These are phyloP conservation scores for Sebastes wilsoni DNA, from an alignment of 2,797 vertebrate genomes.

Conservation along the genomic window DNA sequence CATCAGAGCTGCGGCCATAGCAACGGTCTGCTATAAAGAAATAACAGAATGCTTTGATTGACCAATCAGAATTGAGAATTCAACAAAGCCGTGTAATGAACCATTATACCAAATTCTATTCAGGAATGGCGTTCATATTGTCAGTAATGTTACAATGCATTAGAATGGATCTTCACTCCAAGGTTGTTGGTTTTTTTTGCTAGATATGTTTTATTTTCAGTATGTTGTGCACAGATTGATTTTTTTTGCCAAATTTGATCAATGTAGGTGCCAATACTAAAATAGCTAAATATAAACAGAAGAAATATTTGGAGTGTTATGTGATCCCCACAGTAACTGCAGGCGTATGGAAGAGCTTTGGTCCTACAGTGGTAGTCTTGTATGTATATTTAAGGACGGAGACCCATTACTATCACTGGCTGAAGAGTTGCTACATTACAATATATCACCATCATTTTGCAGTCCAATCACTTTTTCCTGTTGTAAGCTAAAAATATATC, in stretches of 20 bases:
- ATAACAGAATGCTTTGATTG: neutral
- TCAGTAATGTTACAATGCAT: neutral
- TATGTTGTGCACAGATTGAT: neutral
- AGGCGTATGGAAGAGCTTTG: neutral
- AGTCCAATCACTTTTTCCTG: slow-evolving; percentile 3
- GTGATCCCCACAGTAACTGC: neutral
- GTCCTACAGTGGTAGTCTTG: neutral
- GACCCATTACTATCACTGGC: neutral
- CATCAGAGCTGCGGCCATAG: no score
- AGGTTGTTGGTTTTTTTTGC: neutral
- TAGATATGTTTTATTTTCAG: neutral
- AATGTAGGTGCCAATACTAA: neutral
- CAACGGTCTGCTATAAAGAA: no score
- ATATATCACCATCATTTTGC: slow-evolving; percentile 12
- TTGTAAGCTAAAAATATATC: slow-evolving; percentile 19
- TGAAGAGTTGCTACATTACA: neutral
- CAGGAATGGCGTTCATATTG: neutral
- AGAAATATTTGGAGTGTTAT: neutral
- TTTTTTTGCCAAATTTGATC: neutral
- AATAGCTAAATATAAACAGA: neutral
- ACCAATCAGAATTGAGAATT: no score
- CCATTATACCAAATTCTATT: neutral
- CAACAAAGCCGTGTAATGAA: no score
- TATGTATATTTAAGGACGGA: neutral
- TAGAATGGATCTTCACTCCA: neutral